These are phyloP conservation scores for Acleris emargana DNA, from an alignment of 2,888 invertebrate species.

Conservation along the genomic window DNA sequence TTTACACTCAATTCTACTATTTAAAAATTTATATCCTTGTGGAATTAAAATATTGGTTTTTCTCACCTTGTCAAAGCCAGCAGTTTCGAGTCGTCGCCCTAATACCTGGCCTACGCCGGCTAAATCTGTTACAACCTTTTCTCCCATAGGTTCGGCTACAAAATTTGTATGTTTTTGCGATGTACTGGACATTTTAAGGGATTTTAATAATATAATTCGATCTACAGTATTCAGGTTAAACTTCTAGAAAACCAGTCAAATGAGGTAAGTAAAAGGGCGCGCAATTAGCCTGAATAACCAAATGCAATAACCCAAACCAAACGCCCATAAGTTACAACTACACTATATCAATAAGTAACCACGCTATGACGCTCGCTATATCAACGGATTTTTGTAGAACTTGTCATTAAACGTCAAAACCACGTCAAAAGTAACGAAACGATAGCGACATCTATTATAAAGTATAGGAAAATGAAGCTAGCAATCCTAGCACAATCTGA, in stretches of 20 bases:
- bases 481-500: too few relatives aligned
- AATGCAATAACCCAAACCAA: background rate
- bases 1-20: background rate
- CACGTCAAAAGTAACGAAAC: too few relatives aligned
- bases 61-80: slow-evolving; percentile 97
- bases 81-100: slow-evolving; percentile 91
- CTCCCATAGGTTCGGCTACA: slow-evolving; percentile 97
- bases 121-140: slow-evolving; percentile 95
- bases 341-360: too few relatives aligned
- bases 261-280: background rate
- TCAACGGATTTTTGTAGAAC: too few relatives aligned
- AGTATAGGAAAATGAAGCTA: too few relatives aligned
- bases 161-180: slow-evolving; percentile 97
- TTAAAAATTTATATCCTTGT: background rate
- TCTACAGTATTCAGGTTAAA: background rate
- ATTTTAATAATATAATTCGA: background rate
- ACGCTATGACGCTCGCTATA: too few relatives aligned
- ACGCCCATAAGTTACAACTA: background rate
- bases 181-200: slow-evolving; percentile 89
- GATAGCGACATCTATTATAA: too few relatives aligned
- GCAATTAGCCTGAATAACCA: background rate
- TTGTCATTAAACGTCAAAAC: too few relatives aligned
- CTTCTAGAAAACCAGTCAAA: background rate
- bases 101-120: slow-evolving; percentile 98
- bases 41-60: background rate